Percentiles rank a stretch among this genome's conserved stretches.
These are phyloP conservation scores for Pseudocheirus occidentalis DNA, from an alignment of 2,797 vertebrate species.

Conservation along the genomic window DNA sequence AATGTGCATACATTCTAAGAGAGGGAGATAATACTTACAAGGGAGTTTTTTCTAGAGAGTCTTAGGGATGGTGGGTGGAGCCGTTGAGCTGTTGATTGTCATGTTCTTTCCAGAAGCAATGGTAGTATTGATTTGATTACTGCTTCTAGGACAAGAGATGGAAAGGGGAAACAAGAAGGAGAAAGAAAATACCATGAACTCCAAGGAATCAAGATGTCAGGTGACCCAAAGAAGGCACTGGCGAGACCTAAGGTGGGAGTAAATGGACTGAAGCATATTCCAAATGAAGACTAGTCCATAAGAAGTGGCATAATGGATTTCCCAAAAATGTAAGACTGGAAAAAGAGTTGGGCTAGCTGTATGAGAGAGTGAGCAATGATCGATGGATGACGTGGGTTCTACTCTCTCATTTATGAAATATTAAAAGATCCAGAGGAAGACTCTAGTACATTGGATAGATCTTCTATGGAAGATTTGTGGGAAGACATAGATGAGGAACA, in stretches of 20 bases:
- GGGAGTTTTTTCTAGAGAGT: background rate
- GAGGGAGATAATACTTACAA: background rate
- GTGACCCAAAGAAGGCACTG: background rate
- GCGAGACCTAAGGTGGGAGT: background rate
- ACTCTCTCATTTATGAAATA: background rate
- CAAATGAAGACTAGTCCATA: background rate
- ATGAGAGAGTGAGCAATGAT: background rate
- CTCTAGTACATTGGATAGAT: background rate
- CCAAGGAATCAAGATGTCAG: background rate
- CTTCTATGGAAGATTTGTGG: background rate
- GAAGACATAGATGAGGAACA: background rate
- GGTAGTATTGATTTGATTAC: background rate
- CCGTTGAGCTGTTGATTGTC: background rate
- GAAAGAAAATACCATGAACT: background rate
- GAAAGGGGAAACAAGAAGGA: background rate
- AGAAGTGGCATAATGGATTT: background rate
- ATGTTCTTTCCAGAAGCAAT: background rate
- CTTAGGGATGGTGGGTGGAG: background rate
- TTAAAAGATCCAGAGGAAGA: background rate
- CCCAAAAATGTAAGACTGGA: background rate
- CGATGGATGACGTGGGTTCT: background rate
- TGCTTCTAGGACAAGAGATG: background rate
- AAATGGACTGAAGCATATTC: background rate
- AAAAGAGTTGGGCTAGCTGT: background rate
- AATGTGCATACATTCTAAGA: background rate